These are phyloP conservation scores for Diabrotica undecimpunctata DNA, from an alignment of 1,140 invertebrate species.

Conservation along the genomic window DNA sequence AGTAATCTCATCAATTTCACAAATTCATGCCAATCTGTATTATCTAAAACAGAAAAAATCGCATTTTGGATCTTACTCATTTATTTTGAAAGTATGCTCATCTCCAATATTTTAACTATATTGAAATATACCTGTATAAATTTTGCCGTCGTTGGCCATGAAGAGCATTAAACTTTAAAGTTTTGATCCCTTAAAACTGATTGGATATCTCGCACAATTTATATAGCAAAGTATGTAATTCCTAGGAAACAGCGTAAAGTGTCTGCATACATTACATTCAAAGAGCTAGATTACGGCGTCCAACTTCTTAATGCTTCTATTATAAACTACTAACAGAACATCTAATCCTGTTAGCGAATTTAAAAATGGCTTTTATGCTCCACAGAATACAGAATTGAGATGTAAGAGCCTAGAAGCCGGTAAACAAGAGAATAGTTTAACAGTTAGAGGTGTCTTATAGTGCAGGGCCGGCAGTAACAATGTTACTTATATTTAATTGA, in stretches of 20 bases:
- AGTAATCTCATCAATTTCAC: too few species aligned
- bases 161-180: neutral
- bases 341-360: neutral
- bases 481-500: too few species aligned
- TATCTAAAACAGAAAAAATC: too few species aligned
- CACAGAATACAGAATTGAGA: neutral
- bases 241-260: conserved; percentile 4
- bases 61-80: too few species aligned
- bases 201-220: conserved; percentile 6
- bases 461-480: too few species aligned
- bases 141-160: too few species aligned
- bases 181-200: neutral
- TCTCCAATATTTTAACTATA: too few species aligned
- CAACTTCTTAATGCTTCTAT: conserved; percentile 10
- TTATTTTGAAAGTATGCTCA: too few species aligned
- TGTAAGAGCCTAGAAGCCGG: neutral
- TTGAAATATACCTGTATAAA: too few species aligned
- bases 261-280: conserved; percentile 7
- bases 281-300: conserved; percentile 7
- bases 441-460: neutral
- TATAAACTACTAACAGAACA: conserved; percentile 7
- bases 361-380: conserved; percentile 7
- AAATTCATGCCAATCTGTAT: too few species aligned
- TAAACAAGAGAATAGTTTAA: neutral
- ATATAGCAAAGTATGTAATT: conserved; percentile 8